phyloP scores from a whole-genome alignment of 2,888 invertebrate species.

The Serrognathus titanus region DNA sequence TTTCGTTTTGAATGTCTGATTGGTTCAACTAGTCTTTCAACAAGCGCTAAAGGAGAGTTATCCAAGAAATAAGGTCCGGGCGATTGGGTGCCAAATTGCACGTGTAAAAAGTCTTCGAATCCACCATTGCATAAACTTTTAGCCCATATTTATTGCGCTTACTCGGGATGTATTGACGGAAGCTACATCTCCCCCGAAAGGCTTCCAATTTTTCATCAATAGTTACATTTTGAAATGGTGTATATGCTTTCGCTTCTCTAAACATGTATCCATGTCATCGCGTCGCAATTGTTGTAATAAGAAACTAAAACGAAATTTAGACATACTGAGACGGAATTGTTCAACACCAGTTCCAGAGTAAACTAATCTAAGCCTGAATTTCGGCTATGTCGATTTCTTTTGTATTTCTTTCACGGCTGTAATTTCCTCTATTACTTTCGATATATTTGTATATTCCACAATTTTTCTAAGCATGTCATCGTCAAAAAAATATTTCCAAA shows the following conservation, averaged over 20 bases:
- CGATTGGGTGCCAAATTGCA: conserved; percentile 29
- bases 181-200: conserved; percentile 21
- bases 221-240: conserved; percentile 20
- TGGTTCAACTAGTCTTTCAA: conserved; percentile 18
- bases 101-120: conserved; percentile 30
- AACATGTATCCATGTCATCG: conserved; percentile 23
- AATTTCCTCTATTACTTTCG: conserved; percentile 20
- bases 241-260: conserved; percentile 20
- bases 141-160: conserved; percentile 25
- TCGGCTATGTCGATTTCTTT: conserved; percentile 28
- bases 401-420: conserved; percentile 21
- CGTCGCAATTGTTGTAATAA: conserved; percentile 22
- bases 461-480: conserved; percentile 27
- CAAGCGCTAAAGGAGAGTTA: conserved; percentile 19
- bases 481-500: too few species aligned
- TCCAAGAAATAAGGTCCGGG: conserved; percentile 23
- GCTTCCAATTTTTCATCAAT: conserved; percentile 24
- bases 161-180: conserved; percentile 17
- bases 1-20: conserved; percentile 10
- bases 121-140: conserved; percentile 29
- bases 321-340: too few species aligned
- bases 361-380: conserved; percentile 33
- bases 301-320: too few species aligned
- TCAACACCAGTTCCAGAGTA: conserved; percentile 33
- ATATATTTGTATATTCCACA: conserved; percentile 28